Evolutionary conservation across 2,888 invertebrate genomes (phyloP).

Genomic region (Silvanus unidentatus): DNA sequence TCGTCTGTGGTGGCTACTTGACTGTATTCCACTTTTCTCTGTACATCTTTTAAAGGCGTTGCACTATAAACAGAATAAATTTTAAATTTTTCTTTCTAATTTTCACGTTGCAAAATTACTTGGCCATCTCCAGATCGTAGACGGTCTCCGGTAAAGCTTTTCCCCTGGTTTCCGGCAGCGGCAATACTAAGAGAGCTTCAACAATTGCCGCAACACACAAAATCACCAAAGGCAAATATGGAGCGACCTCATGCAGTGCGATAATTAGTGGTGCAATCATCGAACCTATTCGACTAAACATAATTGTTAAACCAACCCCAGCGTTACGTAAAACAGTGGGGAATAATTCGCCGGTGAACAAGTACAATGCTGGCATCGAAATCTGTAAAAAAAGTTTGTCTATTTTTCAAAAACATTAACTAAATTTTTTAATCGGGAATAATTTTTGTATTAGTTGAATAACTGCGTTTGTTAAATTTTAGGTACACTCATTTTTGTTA

Average conservation of each 20-base stretch:
- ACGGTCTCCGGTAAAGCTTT: conserved; percentile 50
- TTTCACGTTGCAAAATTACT: not conserved
- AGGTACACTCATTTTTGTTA: too few relatives aligned
- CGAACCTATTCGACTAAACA: conserved; percentile 72
- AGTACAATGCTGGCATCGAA: conserved; percentile 56
- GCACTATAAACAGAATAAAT: too few relatives aligned
- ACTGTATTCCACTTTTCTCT: too few relatives aligned
- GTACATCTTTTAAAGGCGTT: too few relatives aligned
- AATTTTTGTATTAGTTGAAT: too few relatives aligned
- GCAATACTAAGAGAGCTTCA: conserved; percentile 35
- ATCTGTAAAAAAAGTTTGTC: conserved; percentile 44
- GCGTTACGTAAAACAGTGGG: conserved; percentile 73
- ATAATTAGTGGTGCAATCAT: conserved; percentile 51
- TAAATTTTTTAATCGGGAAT: too few relatives aligned
- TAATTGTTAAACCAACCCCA: conserved; percentile 67
- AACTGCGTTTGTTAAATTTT: too few relatives aligned
- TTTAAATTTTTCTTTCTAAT: too few relatives aligned
- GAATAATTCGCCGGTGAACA: conserved; percentile 71
- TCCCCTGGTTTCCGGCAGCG: conserved; percentile 43
- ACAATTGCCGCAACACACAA: conserved; percentile 33
- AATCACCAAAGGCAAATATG: conserved; percentile 36
- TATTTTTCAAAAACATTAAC: not conserved
- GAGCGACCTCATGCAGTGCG: conserved; percentile 28
- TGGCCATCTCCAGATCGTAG: conserved; percentile 42
- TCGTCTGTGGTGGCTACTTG: too few relatives aligned